Conservation (phyloP, 2,888 invertebrate genomes). For the Agrochola circellaris region DNA sequence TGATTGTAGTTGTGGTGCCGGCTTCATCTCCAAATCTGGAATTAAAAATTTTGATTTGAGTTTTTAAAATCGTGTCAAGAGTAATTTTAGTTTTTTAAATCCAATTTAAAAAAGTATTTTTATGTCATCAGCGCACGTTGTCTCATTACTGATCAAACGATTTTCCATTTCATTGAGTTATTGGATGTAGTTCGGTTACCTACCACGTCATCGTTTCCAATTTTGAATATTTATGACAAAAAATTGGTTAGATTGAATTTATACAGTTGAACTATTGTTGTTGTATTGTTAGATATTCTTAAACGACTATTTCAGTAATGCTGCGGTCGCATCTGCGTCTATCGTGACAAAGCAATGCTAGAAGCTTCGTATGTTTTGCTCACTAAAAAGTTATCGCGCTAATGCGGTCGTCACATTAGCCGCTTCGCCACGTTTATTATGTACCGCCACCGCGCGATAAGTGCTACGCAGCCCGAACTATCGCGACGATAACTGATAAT, state of each 20-base stretch:
- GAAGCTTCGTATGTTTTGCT: too few relatives aligned
- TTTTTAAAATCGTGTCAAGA: not conserved
- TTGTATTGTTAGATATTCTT: too few relatives aligned
- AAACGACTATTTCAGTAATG: not conserved
- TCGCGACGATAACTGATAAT: too few relatives aligned
- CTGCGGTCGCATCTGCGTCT: too few relatives aligned
- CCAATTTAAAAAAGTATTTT: not conserved
- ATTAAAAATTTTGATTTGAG: slow-evolving; percentile 13
- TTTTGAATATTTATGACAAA: not conserved
- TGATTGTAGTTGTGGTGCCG: slow-evolving; percentile 75
- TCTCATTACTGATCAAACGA: not conserved
- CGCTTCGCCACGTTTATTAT: too few relatives aligned
- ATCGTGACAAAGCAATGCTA: too few relatives aligned
- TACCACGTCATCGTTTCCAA: not conserved
- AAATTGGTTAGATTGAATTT: not conserved
- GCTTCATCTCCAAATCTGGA: slow-evolving; percentile 75
- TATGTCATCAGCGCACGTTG: not conserved
- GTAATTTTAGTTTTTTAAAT: not conserved
- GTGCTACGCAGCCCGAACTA: too few relatives aligned
- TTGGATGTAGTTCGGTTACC: not conserved
- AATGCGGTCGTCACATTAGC: too few relatives aligned
- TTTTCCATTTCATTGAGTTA: not conserved
- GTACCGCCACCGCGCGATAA: too few relatives aligned
- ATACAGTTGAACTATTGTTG: not conserved
- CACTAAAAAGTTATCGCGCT: too few relatives aligned